Evolutionary conservation across 2,888 invertebrate genomes (phyloP).

Genomic region (Nephrotoma appendiculata): DNA sequence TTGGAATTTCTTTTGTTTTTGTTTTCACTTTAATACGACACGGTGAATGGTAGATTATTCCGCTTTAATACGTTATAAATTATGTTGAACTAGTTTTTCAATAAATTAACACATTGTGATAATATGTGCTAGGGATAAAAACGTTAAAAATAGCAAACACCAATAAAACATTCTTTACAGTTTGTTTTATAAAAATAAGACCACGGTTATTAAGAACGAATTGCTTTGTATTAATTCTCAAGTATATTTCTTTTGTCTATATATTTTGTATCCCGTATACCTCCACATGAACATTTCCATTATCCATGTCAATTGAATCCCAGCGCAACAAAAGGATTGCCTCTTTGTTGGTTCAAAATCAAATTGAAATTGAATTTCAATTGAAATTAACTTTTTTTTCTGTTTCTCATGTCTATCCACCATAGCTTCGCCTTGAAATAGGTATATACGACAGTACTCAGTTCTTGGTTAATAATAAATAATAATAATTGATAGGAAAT

Average conservation of each 20-base stretch:
- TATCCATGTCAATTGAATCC: background rate
- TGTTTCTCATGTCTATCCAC: background rate
- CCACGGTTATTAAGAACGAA: background rate
- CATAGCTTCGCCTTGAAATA: background rate
- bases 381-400: background rate
- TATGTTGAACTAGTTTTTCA: background rate
- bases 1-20: background rate
- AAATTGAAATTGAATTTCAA: background rate
- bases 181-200: background rate
- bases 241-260: background rate
- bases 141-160: no score
- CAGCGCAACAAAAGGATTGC: background rate
- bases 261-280: background rate
- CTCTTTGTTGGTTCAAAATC: background rate
- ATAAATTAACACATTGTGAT: background rate
- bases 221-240: background rate
- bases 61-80: background rate
- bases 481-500: background rate
- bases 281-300: background rate
- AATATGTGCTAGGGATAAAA: no score
- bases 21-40: background rate
- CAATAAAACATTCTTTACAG: no score
- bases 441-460: background rate
- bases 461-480: background rate
- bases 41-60: background rate